These are phyloP conservation scores for Brachylomia viminalis DNA, from an alignment of 2,888 invertebrate species.

Conservation along the genomic window DNA sequence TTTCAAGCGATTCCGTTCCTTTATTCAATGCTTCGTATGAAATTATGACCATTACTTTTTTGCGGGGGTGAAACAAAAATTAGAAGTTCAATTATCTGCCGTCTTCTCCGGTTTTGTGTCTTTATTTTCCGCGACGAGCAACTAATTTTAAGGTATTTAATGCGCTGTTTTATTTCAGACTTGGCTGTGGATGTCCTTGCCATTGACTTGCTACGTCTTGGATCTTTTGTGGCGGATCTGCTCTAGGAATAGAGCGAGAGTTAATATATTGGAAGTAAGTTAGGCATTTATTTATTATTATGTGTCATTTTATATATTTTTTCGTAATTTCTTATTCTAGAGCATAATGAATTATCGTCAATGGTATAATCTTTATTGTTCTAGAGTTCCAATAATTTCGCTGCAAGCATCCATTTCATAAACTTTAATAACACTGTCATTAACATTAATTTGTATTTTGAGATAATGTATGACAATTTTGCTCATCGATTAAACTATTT, in stretches of 20 bases:
- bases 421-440: no score
- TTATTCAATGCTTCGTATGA: neutral
- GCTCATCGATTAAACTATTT: neutral
- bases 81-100: constrained; percentile 17
- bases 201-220: constrained; percentile 80
- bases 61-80: neutral
- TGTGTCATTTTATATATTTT: no score
- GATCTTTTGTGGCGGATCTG: constrained; percentile 86
- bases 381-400: neutral
- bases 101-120: neutral
- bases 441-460: neutral
- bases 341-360: neutral
- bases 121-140: neutral
- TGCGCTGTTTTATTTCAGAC: constrained; percentile 75
- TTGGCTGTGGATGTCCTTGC: constrained; percentile 86
- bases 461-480: no score
- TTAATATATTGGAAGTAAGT: constrained; percentile 82
- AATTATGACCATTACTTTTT: neutral
- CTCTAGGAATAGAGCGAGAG: constrained; percentile 80
- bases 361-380: neutral
- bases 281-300: no score
- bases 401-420: neutral
- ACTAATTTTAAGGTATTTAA: constrained; percentile 20
- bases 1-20: neutral
- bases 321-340: neutral